Evolutionary conservation across 1,140 invertebrate genomes (phyloP).

Genomic region (Octopus sinensis): DNA sequence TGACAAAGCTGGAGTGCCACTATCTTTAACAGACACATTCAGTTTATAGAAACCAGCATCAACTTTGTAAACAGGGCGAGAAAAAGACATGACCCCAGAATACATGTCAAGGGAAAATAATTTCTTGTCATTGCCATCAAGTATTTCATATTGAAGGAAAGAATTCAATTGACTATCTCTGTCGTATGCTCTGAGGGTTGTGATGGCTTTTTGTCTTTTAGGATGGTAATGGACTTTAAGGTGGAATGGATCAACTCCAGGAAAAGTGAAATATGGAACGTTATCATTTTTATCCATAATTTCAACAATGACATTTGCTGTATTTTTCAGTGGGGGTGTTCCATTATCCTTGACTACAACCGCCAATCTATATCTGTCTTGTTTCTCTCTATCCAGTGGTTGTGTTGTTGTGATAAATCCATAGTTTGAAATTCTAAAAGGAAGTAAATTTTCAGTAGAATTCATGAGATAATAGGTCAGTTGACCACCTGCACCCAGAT

Average conservation of each 20-base stretch:
- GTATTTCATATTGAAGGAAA: constrained; percentile 1
- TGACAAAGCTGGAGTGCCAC: not conserved
- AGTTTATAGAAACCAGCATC: not conserved
- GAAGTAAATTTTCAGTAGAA: not conserved
- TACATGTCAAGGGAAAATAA: not conserved
- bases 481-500: constrained; percentile 36
- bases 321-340: constrained; percentile 20
- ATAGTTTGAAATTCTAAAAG: constrained; percentile 24
- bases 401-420: constrained; percentile 23
- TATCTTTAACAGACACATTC: not conserved
- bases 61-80: not conserved
- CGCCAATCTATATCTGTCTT: constrained; percentile 23
- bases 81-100: not conserved
- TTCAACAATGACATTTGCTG: constrained; percentile 21
- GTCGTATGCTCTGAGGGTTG: not conserved
- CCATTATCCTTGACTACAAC: constrained; percentile 24
- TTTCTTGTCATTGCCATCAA: not conserved
- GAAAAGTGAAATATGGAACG: constrained; percentile 25
- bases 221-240: not conserved
- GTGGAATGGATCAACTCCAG: constrained; percentile 6
- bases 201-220: not conserved
- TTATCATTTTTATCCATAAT: constrained; percentile 29
- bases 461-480: constrained; percentile 28
- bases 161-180: not conserved
- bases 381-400: constrained; percentile 23